These are phyloP conservation scores for Caenorhabditis macrosperma DNA, from an alignment of 2,888 invertebrate genomes.

Conservation along the genomic window DNA sequence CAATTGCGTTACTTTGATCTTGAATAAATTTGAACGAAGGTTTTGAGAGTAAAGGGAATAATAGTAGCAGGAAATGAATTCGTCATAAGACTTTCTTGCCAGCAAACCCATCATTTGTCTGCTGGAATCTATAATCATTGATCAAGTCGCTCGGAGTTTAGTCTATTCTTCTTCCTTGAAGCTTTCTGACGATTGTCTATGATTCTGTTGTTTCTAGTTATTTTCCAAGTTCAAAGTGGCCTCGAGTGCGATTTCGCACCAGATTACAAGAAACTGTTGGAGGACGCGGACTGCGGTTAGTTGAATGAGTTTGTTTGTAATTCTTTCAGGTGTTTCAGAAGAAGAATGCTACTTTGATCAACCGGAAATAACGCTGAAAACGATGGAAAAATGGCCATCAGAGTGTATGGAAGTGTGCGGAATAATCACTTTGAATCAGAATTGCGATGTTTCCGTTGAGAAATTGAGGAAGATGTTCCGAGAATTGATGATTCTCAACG, in stretches of 20 bases:
- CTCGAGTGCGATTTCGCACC: neutral
- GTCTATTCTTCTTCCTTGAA: too few relatives aligned
- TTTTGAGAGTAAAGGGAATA: neutral
- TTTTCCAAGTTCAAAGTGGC: neutral
- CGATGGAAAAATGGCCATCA: neutral
- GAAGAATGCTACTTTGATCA: neutral
- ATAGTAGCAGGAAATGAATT: too few relatives aligned
- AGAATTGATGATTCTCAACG: neutral
- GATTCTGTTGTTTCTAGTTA: neutral
- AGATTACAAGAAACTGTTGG: neutral
- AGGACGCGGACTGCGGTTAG: too few relatives aligned
- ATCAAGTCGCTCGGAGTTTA: too few relatives aligned
- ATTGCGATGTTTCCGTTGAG: slow-evolving; percentile 1
- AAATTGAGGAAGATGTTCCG: neutral
- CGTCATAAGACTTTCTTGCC: too few relatives aligned
- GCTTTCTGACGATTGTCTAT: too few relatives aligned
- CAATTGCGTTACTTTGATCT: neutral
- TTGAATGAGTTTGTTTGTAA: too few relatives aligned
- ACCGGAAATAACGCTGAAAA: slow-evolving; percentile 1
- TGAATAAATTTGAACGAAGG: neutral
- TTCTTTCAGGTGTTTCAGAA: too few relatives aligned
- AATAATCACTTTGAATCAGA: neutral
- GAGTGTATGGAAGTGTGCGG: slow-evolving; percentile 4
- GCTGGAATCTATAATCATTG: too few relatives aligned
- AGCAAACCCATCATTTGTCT: too few relatives aligned